Base-by-base conservation (phyloP, 2,888 invertebrate species). In the Microctonus hyperodae region DNA sequence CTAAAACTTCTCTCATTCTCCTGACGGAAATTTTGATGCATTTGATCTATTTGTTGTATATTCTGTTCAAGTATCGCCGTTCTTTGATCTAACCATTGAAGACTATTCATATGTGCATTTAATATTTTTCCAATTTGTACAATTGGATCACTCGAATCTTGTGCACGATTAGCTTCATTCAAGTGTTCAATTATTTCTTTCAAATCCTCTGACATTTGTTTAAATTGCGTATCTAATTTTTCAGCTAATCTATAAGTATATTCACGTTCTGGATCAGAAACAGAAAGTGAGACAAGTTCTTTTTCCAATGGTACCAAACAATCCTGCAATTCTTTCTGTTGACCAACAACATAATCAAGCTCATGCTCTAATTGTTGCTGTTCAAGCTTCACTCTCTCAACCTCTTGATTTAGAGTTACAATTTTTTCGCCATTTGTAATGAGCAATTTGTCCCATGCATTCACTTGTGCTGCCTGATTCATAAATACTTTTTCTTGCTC, bases 161-260 rank as follows among this genome's bases (percentile, higher is more conserved):
- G 91, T 50, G 90, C 89, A 76, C 92, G 90, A 79, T 94, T 95
- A 0, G 93, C 91, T 78, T 96, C 94, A 81, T 97, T 97, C 33
- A 97, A 86, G 81, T 96, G 95, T 78, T 97, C 96, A 65, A 98
- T 96, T 10, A 97, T 94, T 84, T 97, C 97, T 78, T 96, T 96
- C 68, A 98, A 84, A 83, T 98, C 97, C 81, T 96, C 95, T 0
- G 95, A 93, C 95, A 98, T 97, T 81, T 95, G 92, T 76, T 96
- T 93, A 64, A 98, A 84, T 80, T 97, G 96, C 0, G 94, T 93
- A 82, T 97, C 96, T 71, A 97, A 87, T 80, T 91, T 94, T 84
- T 97, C 97, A 0, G 96, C 93, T 80, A 96, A 85, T 61, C 92
- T 90, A 81, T 96, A 97, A 78, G 95, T 95, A 77, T 95, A 94